Percentiles rank a stretch among this genome's conserved stretches.
phyloP scores from a whole-genome alignment of 2,888 invertebrate genomes.

The Drosophila kambysellisi region DNA sequence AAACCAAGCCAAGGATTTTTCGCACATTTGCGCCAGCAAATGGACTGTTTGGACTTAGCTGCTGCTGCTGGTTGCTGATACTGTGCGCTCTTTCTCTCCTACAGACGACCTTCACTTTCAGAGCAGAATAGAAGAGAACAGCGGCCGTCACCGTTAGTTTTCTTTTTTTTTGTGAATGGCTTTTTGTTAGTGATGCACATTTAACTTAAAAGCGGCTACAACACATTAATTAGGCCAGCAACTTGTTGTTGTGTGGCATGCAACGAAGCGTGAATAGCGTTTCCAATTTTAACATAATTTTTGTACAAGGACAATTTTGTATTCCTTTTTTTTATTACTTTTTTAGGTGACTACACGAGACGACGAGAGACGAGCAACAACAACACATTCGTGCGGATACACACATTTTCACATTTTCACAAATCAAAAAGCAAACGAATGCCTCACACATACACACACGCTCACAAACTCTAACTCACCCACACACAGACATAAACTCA shows the following conservation, averaged over 20 bases:
- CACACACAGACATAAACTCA: conserved; percentile 23
- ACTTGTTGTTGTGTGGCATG: conserved; percentile 41
- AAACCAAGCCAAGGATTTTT: conserved; percentile 80
- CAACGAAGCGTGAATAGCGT: conserved; percentile 35
- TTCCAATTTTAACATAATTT: conserved; percentile 41
- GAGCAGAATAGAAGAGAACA: conserved; percentile 33
- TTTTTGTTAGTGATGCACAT: conserved; percentile 42
- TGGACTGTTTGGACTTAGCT: conserved; percentile 58
- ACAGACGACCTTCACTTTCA: conserved; percentile 79
- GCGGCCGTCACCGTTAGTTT: conserved; percentile 49
- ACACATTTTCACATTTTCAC: conserved; percentile 82
- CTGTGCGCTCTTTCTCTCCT: conserved; percentile 69
- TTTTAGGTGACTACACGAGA: conserved; percentile 32
- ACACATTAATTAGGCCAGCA: conserved; percentile 65
- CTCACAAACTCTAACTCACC: conserved; percentile 46
- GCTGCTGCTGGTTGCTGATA: conserved; percentile 39
- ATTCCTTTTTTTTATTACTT: conserved; percentile 30
- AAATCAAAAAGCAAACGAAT: conserved; percentile 78
- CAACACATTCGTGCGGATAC: conserved; percentile 71
- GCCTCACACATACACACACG: conserved; percentile 49
- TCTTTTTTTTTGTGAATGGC: conserved; percentile 49
- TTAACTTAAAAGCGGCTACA: conserved; percentile 46
- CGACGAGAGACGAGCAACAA: conserved; percentile 38
- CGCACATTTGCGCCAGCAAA: conserved; percentile 69
- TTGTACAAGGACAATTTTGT: conserved; percentile 60